phyloP scores from a whole-genome alignment of 2,888 invertebrate species.

The Tenthredo amoena region DNA sequence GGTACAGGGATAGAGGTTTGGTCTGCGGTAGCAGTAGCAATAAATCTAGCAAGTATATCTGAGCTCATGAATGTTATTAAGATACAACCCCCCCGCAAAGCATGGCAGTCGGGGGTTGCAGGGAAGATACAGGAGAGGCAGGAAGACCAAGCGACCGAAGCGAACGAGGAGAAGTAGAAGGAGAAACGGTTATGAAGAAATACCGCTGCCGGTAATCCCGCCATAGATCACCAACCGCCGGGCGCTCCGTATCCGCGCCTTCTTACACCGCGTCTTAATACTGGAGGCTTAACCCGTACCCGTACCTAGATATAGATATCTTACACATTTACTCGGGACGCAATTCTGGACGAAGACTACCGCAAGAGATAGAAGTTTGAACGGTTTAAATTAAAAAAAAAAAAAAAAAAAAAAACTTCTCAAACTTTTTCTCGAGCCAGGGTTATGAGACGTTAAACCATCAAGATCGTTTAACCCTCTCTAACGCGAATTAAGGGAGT shows the following conservation, averaged over 20 bases:
- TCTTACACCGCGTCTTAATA: constrained; percentile 69
- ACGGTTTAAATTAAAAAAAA: not conserved
- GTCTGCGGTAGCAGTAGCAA: constrained; percentile 73
- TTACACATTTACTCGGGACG: constrained; percentile 40
- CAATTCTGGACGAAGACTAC: not conserved
- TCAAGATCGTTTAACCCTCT: not conserved
- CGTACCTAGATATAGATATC: constrained; percentile 54
- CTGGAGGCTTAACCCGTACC: constrained; percentile 74
- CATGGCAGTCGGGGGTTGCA: constrained; percentile 44
- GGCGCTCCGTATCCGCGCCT: constrained; percentile 59
- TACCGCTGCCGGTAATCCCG: constrained; percentile 77
- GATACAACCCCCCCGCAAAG: constrained; percentile 75
- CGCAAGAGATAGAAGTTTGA: constrained; percentile 22
- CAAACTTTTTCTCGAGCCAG: not conserved
- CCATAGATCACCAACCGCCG: constrained; percentile 76
- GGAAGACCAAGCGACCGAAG: constrained; percentile 22
- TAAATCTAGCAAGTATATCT: constrained; percentile 78
- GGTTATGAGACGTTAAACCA: not conserved
- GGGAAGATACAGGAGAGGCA: constrained; percentile 36
- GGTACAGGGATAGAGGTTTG: constrained; percentile 35
- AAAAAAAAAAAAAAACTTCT: not conserved
- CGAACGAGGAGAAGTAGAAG: constrained; percentile 53
- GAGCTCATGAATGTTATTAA: constrained; percentile 79
- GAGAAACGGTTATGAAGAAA: constrained; percentile 78
- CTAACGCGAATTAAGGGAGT: not conserved